Evolutionary conservation across 1,140 invertebrate genomes (phyloP).

Genomic region (Drosophila bocqueti): DNA sequence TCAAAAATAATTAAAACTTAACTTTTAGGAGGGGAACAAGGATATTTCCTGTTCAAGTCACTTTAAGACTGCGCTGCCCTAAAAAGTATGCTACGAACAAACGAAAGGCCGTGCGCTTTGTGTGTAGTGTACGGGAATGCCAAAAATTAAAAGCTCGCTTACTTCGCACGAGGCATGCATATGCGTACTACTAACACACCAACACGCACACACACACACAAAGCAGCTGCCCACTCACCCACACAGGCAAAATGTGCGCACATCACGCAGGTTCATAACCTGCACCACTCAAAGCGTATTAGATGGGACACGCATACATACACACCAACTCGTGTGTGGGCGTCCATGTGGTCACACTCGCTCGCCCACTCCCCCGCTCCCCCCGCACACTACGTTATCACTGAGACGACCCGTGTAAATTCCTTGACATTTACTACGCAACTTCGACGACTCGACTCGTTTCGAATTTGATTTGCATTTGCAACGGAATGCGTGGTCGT

Average conservation of each 20-base stretch:
- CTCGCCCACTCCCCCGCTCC: slow-evolving; percentile 4
- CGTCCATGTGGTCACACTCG: slow-evolving; percentile 24
- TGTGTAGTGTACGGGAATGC: slow-evolving; percentile 75
- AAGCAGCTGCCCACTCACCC: slow-evolving; percentile 38
- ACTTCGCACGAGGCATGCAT: slow-evolving; percentile 64
- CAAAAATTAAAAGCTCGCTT: slow-evolving; percentile 81
- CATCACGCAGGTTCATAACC: slow-evolving; percentile 83
- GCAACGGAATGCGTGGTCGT: slow-evolving; percentile 31
- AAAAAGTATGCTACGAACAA: slow-evolving; percentile 44
- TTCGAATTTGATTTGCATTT: slow-evolving; percentile 79
- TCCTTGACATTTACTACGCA: slow-evolving; percentile 81
- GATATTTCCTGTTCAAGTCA: not conserved
- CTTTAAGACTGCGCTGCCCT: not conserved
- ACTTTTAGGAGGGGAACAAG: not conserved
- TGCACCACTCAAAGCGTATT: slow-evolving; percentile 79
- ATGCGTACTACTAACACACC: slow-evolving; percentile 80
- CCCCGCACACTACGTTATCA: slow-evolving; percentile 43
- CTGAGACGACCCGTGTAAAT: slow-evolving; percentile 72
- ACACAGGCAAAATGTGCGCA: slow-evolving; percentile 72
- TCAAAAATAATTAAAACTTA: not conserved
- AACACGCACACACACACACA: slow-evolving; percentile 25
- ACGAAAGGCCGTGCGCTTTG: slow-evolving; percentile 1
- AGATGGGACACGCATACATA: slow-evolving; percentile 60
- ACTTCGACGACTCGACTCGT: slow-evolving; percentile 71
- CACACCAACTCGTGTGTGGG: slow-evolving; percentile 16